phyloP scores from a whole-genome alignment of 23 tunicate species.

The Trididemnum nubilum region DNA sequence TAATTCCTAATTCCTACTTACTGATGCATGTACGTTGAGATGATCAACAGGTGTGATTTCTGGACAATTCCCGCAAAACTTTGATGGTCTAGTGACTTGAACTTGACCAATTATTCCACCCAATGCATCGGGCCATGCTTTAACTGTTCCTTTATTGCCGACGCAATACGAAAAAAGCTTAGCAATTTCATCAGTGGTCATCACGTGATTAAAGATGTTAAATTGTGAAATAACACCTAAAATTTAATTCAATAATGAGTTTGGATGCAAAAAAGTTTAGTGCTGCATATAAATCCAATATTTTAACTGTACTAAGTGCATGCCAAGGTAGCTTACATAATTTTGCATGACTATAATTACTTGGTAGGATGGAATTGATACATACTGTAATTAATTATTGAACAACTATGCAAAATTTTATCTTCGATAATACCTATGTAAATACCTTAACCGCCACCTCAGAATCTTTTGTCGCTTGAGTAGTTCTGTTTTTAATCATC shows the following conservation, averaged over 20 bases:
- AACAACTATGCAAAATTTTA: too few relatives aligned
- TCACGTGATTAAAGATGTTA: slow-evolving; percentile 62
- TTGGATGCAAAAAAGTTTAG: background rate
- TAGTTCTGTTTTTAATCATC: too few relatives aligned
- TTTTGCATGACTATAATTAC: too few relatives aligned
- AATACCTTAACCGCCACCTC: too few relatives aligned
- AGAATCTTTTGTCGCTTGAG: too few relatives aligned
- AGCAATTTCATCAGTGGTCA: slow-evolving; percentile 44
- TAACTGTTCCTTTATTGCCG: slow-evolving; percentile 65
- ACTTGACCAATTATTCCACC: slow-evolving; percentile 81
- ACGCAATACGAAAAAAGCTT: slow-evolving; percentile 55
- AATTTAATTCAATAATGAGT: background rate
- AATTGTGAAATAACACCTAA: slow-evolving; percentile 81
- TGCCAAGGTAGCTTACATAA: background rate
- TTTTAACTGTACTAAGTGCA: background rate
- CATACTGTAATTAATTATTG: too few relatives aligned
- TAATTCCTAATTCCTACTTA: slow-evolving; percentile 12
- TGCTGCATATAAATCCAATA: background rate
- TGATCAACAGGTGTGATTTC: slow-evolving; percentile 29
- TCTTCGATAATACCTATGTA: too few relatives aligned
- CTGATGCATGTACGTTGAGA: slow-evolving; percentile 15
- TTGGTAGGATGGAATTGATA: too few relatives aligned
- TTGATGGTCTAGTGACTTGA: slow-evolving; percentile 43
- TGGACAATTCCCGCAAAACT: slow-evolving; percentile 68
- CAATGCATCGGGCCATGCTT: slow-evolving; percentile 90